A percentile compares a stretch with the other conserved stretches of the same genome.
phyloP scores from a whole-genome alignment of 2,888 invertebrate species.

The Smittia sp. region DNA sequence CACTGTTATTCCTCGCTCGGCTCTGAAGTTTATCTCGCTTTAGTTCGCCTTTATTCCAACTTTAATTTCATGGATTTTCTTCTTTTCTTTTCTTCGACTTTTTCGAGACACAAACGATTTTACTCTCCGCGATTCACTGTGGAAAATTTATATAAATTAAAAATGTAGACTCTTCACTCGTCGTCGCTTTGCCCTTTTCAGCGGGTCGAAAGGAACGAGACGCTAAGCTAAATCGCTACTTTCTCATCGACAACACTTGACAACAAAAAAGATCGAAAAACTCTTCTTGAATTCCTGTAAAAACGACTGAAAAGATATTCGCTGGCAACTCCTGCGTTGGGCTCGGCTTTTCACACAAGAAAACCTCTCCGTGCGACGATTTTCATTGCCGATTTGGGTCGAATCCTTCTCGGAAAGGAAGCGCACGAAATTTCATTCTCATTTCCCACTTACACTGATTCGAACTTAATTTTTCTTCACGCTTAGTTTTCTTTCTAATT shows the following conservation, averaged over 20 bases:
- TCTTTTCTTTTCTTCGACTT: background rate
- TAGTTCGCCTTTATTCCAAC: background rate
- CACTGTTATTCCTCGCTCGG: background rate
- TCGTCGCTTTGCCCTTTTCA: no score
- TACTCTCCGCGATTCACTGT: no score
- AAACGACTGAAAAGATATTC: background rate
- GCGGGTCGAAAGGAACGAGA: background rate
- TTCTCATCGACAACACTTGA: slow-evolving; percentile 3
- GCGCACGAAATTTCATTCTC: no score
- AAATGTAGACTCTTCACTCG: no score
- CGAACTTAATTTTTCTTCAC: slow-evolving; percentile 22
- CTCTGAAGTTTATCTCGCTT: background rate
- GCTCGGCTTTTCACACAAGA: background rate
- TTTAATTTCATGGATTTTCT: background rate
- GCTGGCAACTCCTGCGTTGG: background rate
- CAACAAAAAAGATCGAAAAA: background rate
- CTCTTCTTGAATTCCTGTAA: background rate
- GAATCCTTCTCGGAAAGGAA: no score
- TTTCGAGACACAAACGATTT: no score
- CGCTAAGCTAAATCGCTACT: background rate
- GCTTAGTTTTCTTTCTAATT: slow-evolving; percentile 8
- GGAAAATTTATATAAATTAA: no score
- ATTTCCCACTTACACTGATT: slow-evolving; percentile 28
- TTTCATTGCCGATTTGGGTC: background rate
- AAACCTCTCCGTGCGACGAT: background rate